Percentiles rank a stretch among this genome's conserved stretches.
phyloP scores from a whole-genome alignment of 2,113 vertebrate species.

The Saccopteryx bilineata region DNA sequence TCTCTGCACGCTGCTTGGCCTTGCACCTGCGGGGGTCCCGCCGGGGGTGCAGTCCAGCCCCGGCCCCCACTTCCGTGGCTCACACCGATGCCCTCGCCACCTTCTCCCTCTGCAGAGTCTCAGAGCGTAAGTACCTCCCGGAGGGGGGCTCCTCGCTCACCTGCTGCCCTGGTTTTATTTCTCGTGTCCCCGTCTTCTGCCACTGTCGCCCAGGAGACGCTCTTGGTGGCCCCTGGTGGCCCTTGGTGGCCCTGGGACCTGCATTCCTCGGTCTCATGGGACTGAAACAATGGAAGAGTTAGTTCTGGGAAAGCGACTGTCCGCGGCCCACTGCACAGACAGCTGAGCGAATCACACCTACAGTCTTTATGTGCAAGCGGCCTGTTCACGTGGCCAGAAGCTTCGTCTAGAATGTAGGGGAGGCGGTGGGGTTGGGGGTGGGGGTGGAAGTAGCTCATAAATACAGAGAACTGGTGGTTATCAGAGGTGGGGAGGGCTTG shows the following conservation, averaged over 20 bases:
- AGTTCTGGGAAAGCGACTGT: background rate
- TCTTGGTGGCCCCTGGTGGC: background rate
- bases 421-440: background rate
- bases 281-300: no score
- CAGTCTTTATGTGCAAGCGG: background rate
- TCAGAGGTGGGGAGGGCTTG: no score
- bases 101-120: background rate
- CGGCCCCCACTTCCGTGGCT: no score
- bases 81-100: background rate
- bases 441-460: background rate
- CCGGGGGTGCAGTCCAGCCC: no score
- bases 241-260: background rate
- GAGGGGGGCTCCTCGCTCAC: background rate
- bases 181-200: background rate
- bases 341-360: background rate
- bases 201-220: rapidly evolving
- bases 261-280: background rate
- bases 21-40: no score
- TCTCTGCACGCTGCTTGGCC: background rate
- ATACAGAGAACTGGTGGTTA: background rate
- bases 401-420: background rate
- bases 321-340: background rate
- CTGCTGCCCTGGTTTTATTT: background rate
- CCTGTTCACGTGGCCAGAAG: background rate
- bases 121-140: background rate